Base-by-base conservation (phyloP, 2,888 invertebrate genomes). In the Himalopsyche anomala region DNA sequence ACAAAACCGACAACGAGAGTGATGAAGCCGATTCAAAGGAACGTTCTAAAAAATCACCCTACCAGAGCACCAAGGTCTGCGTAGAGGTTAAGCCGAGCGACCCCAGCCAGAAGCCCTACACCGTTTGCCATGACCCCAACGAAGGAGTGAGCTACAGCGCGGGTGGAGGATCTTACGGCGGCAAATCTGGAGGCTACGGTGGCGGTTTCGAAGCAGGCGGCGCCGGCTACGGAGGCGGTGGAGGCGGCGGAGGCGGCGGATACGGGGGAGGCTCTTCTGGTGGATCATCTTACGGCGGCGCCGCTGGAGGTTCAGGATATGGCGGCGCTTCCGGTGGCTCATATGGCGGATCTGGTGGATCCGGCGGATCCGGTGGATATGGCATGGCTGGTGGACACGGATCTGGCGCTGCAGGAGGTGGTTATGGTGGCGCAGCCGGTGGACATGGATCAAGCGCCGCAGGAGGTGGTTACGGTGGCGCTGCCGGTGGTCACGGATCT, bases 71-170 rank as follows among this genome's bases (percentile, higher is more conserved):
- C 15, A 69, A 80, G 40, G 54, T 86, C 42, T 86, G 86, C 69
- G 81, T 86, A 12, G 84, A 85, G 42, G 56, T 85, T 11, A 83
- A 80, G 12, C 86, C 86, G 8, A n/a, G 36, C 42, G 86, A 83
- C 56, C 80, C 85, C 45, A 40, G 83, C 62, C 42, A 81, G 36
- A 84, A 84, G 45, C 86, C 86, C 6, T 84, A 84, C 74, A 81
- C 84, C 9, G 81, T 86, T 15, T 86, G 86, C 45, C 84, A 84
- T 36, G 81, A 69, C 6, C 84, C 42, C 28, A 38, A 40, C 17
- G 51, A 81, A 12, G 80, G 55, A 40, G 42, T 80, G 42, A 80
- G 51, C n/a, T 38, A 51, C 45, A 28, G 45, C 51, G 42, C 45
- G 15, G 80, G 45, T 1, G 80, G 42, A 3, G 45, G 45, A n/a